Evolutionary conservation across 2,888 invertebrate genomes (phyloP).

Genomic region (Erannis defoliaria): DNA sequence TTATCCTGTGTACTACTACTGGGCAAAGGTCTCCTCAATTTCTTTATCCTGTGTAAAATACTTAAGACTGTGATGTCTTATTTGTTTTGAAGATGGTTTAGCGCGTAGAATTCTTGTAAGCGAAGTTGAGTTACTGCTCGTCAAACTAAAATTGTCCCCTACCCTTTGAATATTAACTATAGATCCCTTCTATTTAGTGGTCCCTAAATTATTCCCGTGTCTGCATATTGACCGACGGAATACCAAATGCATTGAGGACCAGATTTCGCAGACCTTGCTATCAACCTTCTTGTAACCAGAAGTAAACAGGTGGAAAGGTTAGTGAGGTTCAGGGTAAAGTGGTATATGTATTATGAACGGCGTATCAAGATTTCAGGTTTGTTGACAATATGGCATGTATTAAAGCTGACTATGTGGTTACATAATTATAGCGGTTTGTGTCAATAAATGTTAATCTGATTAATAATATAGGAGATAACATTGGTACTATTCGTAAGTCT

Average conservation of each 20-base stretch:
- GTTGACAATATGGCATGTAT: conserved; percentile 45
- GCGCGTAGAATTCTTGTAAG: neutral
- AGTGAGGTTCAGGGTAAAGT: conserved; percentile 39
- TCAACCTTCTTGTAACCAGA: conserved; percentile 18
- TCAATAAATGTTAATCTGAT: conserved; percentile 11
- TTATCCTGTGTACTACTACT: too few species aligned
- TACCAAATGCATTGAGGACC: conserved; percentile 61
- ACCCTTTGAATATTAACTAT: conserved; percentile 78
- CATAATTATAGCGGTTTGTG: conserved; percentile 26
- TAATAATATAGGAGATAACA: neutral
- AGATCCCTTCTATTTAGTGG: conserved; percentile 75
- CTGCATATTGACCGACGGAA: conserved; percentile 73
- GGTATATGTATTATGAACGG: conserved; percentile 50
- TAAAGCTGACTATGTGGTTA: conserved; percentile 32
- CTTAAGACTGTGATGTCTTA: too few species aligned
- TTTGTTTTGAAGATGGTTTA: neutral
- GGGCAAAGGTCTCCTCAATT: too few species aligned
- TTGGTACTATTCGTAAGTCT: neutral
- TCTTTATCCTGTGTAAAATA: too few species aligned
- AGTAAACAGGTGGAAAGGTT: conserved; percentile 15
- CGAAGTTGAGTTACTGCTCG: conserved; percentile 19
- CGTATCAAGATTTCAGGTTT: conserved; percentile 46
- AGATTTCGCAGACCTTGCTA: conserved; percentile 47
- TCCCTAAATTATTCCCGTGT: conserved; percentile 75
- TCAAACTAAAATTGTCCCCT: conserved; percentile 62